phyloP scores from a whole-genome alignment of 2,113 vertebrate species.

The Otus sunia region DNA sequence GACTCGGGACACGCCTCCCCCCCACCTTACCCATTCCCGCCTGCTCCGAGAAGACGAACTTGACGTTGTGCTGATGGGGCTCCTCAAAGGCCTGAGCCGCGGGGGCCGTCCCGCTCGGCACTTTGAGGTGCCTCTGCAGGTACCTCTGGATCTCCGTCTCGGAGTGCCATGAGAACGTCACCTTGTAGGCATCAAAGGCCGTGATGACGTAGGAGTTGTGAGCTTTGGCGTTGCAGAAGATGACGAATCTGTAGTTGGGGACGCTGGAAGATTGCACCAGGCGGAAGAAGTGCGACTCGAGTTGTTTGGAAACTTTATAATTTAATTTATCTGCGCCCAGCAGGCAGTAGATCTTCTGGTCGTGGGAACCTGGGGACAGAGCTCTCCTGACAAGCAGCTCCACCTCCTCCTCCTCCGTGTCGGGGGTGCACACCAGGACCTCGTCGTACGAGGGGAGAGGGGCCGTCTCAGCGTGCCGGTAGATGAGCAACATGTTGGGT shows the following conservation, averaged over 20 bases:
- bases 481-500: conserved; percentile 60
- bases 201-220: conserved; percentile 76
- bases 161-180: conserved; percentile 50
- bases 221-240: conserved; percentile 70
- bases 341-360: conserved; percentile 73
- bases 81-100: conserved; percentile 60
- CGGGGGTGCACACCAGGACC: conserved; percentile 73
- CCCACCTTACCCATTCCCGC: conserved; percentile 70
- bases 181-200: conserved; percentile 75
- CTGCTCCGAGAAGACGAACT: conserved; percentile 71
- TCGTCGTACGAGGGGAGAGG: conserved; percentile 75
- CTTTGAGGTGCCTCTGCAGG: conserved; percentile 65
- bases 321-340: conserved; percentile 72
- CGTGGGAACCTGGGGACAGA: conserved; percentile 21
- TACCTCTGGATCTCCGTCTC: conserved; percentile 40
- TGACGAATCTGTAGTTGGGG: conserved; percentile 66
- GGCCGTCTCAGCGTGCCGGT: conserved; percentile 57
- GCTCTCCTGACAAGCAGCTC: conserved; percentile 79
- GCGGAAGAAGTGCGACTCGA: conserved; percentile 66
- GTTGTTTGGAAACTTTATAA: conserved; percentile 76
- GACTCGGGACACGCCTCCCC: not conserved
- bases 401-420: conserved; percentile 75
- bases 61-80: conserved; percentile 54
- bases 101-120: not conserved
- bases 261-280: conserved; percentile 41